These are phyloP conservation scores for Bufotes viridis DNA, from an alignment of 2,797 vertebrate genomes.

Conservation along the genomic window DNA sequence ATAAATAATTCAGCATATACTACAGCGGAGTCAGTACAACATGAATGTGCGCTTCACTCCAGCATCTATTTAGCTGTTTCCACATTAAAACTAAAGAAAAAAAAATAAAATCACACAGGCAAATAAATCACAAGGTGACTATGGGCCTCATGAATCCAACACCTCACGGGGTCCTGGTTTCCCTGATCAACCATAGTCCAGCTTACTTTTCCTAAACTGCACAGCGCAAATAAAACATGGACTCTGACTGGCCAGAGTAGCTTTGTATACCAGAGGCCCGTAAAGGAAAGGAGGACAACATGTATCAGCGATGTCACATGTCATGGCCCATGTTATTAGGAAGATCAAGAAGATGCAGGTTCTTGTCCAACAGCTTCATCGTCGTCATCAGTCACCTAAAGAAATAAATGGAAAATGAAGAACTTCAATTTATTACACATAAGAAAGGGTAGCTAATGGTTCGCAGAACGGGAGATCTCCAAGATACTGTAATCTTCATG, in stretches of 20 bases:
- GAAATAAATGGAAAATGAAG: neutral
- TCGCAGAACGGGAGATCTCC: neutral
- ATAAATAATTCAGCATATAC: constrained; percentile 23
- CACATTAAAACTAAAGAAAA: neutral
- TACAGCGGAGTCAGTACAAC: neutral
- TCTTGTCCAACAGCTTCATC: constrained; percentile 46
- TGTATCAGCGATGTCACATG: neutral
- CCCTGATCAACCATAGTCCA: neutral
- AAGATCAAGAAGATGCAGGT: constrained; percentile 26
- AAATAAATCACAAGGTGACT: too few species aligned
- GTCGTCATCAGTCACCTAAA: constrained; percentile 54
- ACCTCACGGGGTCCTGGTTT: neutral
- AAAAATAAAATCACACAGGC: neutral
- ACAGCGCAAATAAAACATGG: neutral
- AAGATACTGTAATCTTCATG: neutral
- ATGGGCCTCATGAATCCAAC: neutral
- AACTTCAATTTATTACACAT: neutral
- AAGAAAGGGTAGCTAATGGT: neutral
- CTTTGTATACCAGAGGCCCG: neutral
- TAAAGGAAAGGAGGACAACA: neutral
- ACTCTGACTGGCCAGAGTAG: neutral
- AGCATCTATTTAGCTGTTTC: neutral
- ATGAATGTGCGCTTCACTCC: neutral
- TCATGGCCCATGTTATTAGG: neutral
- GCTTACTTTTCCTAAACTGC: neutral